Conservation (phyloP, 2,113 vertebrate genomes). For the Zosterops hypoxanthus region DNA sequence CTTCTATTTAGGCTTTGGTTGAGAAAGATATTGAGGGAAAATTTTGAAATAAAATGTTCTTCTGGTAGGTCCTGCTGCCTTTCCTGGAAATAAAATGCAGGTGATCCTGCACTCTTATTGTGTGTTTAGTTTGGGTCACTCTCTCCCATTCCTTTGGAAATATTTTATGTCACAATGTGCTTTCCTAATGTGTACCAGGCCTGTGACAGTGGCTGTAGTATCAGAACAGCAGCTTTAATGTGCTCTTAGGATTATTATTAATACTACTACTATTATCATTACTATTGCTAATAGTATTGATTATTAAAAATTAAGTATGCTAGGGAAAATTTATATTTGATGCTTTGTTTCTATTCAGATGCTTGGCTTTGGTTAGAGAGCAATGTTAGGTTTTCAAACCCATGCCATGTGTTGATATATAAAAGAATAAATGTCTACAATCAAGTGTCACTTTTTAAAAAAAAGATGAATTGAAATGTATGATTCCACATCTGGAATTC, state of each 20-base stretch:
- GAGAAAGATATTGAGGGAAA: neutral
- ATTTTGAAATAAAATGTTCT: neutral
- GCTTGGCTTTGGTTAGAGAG: slow-evolving; percentile 4
- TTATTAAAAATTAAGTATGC: neutral
- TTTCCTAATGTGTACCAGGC: neutral
- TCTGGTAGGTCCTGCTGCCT: neutral
- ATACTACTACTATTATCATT: neutral
- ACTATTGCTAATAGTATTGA: neutral
- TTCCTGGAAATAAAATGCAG: neutral
- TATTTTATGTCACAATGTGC: neutral
- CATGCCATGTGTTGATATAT: neutral
- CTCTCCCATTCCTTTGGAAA: neutral
- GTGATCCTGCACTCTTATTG: neutral
- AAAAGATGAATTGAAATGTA: neutral
- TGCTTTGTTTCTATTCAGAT: neutral
- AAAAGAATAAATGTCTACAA: neutral
- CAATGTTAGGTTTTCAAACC: neutral
- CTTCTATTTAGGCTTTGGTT: neutral
- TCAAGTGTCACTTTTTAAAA: neutral
- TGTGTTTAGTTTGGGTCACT: neutral
- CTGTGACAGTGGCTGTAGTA: neutral
- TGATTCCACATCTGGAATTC: slow-evolving; percentile 19
- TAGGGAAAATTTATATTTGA: neutral
- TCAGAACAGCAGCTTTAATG: neutral
- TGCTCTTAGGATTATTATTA: neutral